Base-by-base conservation (phyloP, 2,888 invertebrate species). In the Maniola hyperantus region DNA sequence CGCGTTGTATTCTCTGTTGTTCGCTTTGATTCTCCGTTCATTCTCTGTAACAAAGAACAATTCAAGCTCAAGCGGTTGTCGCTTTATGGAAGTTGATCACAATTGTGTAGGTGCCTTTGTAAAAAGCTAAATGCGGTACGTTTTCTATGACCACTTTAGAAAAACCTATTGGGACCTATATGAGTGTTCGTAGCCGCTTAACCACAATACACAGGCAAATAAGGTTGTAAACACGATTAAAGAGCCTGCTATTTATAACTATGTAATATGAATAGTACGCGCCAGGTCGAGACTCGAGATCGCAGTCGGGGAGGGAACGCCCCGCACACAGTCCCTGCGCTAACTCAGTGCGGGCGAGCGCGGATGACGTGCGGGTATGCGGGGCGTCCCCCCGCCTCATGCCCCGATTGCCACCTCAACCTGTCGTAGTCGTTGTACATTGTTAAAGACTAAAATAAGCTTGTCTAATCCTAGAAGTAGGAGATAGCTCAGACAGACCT, bases 21-120 rank as follows among this genome's bases (percentile, higher is more conserved):
- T 99, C 83, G 99, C 98, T 93, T 96, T 96, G 87, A 99, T 98
- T 94, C 96, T 95, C 93, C 99, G 96, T 95, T 99, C 98, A 92
- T 97, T 96, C 94, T 99, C 99, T 99, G 96, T 62, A 96, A 95
- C 85, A 89, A 88, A 84, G 89, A 84, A 83, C 75, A 79, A 76
- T 62, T 64, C 67, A 65, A 66, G 46, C 50, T 68, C 46, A 66
- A 70, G 55, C 65, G 59, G 55, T 59, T 39, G 54, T 64, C 64
- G 61, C 61, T 58, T 65, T 62, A 46, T 61, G 44, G 33, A 64
- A 55, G 44, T 57, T 15, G 42, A 66, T 61, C 39, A 57, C 13
- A 39, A 59, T 34, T 48, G 46, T 59, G 15, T 34, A 42, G 42
- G 20, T 50, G 20, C 48, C 33, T 11, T 44, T 59, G 36, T 7